Percentiles rank a stretch among this genome's conserved stretches.
These are phyloP conservation scores for Petroica traversi DNA, from an alignment of 2,113 vertebrate genomes.

Conservation along the genomic window DNA sequence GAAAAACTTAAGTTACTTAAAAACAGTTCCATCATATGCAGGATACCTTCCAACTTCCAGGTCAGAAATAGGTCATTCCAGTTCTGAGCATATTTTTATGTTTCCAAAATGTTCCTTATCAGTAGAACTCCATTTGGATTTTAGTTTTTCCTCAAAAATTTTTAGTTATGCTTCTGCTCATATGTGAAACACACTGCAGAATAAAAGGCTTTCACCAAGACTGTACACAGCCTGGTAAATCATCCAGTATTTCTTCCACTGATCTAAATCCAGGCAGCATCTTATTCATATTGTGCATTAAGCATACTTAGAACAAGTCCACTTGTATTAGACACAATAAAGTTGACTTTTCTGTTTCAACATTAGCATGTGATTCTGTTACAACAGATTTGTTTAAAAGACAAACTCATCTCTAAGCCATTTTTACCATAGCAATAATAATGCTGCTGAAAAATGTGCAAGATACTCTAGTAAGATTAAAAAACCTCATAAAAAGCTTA, in stretches of 20 bases:
- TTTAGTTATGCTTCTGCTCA: not conserved
- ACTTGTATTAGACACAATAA: not conserved
- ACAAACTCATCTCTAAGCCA: not conserved
- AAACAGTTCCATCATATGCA: not conserved
- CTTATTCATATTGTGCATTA: not conserved
- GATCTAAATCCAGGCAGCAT: not conserved
- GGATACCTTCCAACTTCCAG: not conserved
- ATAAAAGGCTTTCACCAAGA: not conserved
- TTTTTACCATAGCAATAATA: not conserved
- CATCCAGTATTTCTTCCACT: not conserved
- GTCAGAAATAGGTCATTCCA: not conserved
- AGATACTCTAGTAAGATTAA: not conserved
- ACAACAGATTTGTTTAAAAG: not conserved
- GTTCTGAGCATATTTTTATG: not conserved
- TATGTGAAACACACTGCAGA: not conserved
- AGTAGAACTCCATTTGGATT: not conserved
- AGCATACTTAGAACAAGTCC: not conserved
- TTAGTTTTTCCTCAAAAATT: not conserved
- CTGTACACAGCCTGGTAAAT: not conserved
- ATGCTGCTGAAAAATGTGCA: not conserved
- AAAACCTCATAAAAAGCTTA: not conserved
- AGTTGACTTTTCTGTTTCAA: not conserved
- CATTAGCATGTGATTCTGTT: not conserved
- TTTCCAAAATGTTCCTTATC: not conserved
- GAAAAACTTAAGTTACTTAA: not conserved